Base-by-base conservation (phyloP, 2,113 vertebrate species). In the Crotophaga sulcirostris region DNA sequence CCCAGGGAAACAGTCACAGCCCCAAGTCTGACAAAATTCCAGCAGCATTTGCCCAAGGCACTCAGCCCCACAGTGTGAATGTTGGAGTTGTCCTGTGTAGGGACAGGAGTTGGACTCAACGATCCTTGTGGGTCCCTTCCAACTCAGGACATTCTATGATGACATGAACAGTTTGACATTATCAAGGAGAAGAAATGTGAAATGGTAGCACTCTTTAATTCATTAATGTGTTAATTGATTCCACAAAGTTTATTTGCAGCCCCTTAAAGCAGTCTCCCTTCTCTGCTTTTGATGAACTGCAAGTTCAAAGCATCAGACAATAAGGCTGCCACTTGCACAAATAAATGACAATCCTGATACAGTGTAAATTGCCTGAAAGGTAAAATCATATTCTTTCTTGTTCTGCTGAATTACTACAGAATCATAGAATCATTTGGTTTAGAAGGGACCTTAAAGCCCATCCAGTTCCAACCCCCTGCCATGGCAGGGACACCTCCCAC, bases 161-260 rank as follows among this genome's bases (percentile, higher is more conserved):
- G 10, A 10, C 13, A 42, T 40, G 40, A 64, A 18, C 58, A 45
- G 60, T 33, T 34, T 58, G 83, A 40, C 87, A 58, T 91, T 78
- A 78, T 68, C 81, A 54, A 42, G 67, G 67, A 86, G 69, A 69
- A 89, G 60, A 56, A 92, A 91, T 73, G 89, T 58, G 78, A 42
- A 75, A 54, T 33, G 55, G 67, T 24, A 64, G n/a, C n/a, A n/a
- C n/a, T n/a, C n/a, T n/a, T n/a, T n/a, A n/a, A n/a, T n/a, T n/a
- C n/a, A 66, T 94, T 82, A 82, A 76, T 2, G 49, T 58, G 34
- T n/a, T 92, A 95, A 95, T 78, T 90, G 68, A 86, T 93, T 82
- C 84, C 56, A 78, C 76, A 33, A 59, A 54, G 38, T 42, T 18
- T 44, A 29, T 70, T 75, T 94, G 86, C 64, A 80, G 76, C 9